phyloP scores from a whole-genome alignment of 2,888 invertebrate species.

The Coleophora deauratella region DNA sequence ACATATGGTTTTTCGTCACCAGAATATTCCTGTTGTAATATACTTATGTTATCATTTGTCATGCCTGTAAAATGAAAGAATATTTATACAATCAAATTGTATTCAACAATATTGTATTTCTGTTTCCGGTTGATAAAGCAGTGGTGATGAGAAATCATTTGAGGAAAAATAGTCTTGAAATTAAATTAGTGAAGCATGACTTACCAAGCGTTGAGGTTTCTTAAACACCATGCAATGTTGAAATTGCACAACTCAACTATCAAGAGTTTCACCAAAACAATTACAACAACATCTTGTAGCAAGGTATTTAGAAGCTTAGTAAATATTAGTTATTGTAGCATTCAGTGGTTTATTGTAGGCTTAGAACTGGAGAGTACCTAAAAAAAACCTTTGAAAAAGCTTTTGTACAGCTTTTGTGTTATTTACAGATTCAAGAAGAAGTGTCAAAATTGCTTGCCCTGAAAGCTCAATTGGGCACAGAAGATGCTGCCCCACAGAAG shows the following conservation, averaged over 20 bases:
- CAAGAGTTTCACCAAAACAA: conserved; percentile 44
- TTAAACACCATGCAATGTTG: conserved; percentile 33
- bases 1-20: conserved; percentile 58
- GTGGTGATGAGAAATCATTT: conserved; percentile 59
- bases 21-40: conserved; percentile 15
- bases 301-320: conserved; percentile 49
- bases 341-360: neutral
- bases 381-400: too few species aligned
- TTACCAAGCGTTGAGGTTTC: conserved; percentile 37
- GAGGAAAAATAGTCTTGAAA: conserved; percentile 23
- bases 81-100: neutral
- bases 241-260: conserved; percentile 38
- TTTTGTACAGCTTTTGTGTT: neutral
- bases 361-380: neutral
- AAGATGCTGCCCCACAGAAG: conserved; percentile 79
- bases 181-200: conserved; percentile 46
- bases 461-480: conserved; percentile 80
- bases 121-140: conserved; percentile 49
- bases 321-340: conserved; percentile 12
- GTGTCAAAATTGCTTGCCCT: conserved; percentile 86
- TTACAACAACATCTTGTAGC: conserved; percentile 55
- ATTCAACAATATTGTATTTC: conserved; percentile 20
- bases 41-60: too few species aligned
- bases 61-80: too few species aligned
- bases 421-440: conserved; percentile 86